Evolutionary conservation across 2,888 invertebrate genomes (phyloP), one percentile per base, ranked within the genome.

Genomic region (Trissoscelio sp.): DNA sequence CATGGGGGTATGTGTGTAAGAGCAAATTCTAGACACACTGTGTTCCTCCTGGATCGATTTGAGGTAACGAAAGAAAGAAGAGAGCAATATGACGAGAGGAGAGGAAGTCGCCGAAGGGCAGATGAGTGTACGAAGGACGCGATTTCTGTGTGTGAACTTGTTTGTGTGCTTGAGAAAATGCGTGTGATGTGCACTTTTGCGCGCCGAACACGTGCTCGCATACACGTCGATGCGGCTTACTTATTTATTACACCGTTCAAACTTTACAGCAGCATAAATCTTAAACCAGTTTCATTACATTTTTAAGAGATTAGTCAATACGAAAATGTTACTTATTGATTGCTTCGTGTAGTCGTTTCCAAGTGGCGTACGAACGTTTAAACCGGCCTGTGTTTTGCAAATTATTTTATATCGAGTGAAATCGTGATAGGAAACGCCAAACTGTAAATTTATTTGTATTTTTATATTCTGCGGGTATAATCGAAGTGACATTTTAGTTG

Each of bases 21-120:
- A 44, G 69, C 16, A 44, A 62, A 62, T 69, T 55, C 12, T 46
- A 77, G 42, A 55, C 62, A 69, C 37, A 55, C 18, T 9, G 48
- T 9, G 48, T 24, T 48, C 37, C 20, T 12, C 7, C 14, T 48
- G 64, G 64, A 70, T 77, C 77, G 77, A 77, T 69, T 48, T 42
- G 55, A 62, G 69, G 62, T 55, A 77, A 69, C 62, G 62, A 77
- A 77, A 69, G 77, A 77, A 77, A 69, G 18, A 66, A 34, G 55
- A 62, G 55, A 53, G 60, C 53, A 24, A 62, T 48, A 11, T 39
- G 58, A 48, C 44, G 67, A 18, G 53, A 58, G 31, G 31, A 22
- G 42, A 14, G 46, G 18, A 51, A 60, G 57, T 53, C 53, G 69
- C 62, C 51, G 12, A 78, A 70, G 57, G 62, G 64, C 64, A 48